These are phyloP conservation scores for Pardalotus punctatus DNA, from an alignment of 2,113 vertebrate genomes.

Conservation along the genomic window DNA sequence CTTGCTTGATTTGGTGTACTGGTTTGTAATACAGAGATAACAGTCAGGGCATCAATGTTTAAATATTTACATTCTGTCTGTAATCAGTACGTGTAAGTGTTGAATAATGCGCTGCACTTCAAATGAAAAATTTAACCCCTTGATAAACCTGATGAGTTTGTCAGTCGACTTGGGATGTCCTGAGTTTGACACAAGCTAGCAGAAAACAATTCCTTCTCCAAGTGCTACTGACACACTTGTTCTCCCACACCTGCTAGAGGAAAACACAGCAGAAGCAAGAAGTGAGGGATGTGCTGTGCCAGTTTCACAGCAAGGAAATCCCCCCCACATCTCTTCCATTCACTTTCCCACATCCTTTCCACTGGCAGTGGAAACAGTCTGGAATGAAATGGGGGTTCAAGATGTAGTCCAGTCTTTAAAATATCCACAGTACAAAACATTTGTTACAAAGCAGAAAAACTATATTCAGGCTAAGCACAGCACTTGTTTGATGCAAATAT, in stretches of 20 bases:
- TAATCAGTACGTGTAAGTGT: neutral
- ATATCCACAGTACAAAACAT: fast-evolving
- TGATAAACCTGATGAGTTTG: neutral
- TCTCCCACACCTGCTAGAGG: neutral
- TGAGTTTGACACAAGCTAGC: neutral
- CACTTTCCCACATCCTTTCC: neutral
- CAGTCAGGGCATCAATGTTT: too few species aligned
- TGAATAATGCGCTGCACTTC: neutral
- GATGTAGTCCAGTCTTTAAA: neutral
- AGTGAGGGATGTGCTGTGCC: neutral
- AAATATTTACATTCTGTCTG: neutral
- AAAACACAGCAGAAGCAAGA: neutral
- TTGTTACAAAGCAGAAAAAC: neutral
- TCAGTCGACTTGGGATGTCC: neutral
- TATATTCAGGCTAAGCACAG: neutral
- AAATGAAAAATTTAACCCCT: neutral
- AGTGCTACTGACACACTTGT: fast-evolving
- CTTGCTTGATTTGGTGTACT: neutral
- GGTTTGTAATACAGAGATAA: neutral
- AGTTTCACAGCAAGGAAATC: neutral
- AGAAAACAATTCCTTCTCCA: neutral
- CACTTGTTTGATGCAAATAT: neutral
- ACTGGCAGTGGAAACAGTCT: neutral
- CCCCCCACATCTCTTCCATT: neutral
- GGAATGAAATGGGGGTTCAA: neutral